phyloP scores from a whole-genome alignment of 1,140 invertebrate genomes.

The Neodiprion pinetum region DNA sequence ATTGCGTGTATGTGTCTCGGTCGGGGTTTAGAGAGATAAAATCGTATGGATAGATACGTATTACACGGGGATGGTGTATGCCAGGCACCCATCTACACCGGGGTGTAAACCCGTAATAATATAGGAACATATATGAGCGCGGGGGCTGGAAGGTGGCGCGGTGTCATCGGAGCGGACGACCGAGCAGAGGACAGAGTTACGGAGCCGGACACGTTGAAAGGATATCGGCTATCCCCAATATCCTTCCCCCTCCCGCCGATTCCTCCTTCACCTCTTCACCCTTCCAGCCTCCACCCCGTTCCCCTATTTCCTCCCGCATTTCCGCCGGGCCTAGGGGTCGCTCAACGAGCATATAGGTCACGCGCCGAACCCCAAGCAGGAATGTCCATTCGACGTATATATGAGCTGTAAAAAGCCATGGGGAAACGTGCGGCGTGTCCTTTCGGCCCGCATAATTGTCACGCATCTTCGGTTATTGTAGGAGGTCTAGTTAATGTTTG shows the following conservation, averaged over 20 bases:
- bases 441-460: too few species aligned
- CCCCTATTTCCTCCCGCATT: not conserved
- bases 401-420: too few species aligned
- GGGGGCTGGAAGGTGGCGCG: not conserved
- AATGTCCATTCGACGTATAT: not conserved
- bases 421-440: too few species aligned
- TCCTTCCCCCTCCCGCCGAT: not conserved
- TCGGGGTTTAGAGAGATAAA: not conserved
- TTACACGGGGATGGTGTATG: not conserved
- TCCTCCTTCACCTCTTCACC: not conserved
- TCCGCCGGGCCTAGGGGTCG: not conserved
- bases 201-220: conserved; percentile 6
- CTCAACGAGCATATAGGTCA: not conserved
- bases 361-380: not conserved
- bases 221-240: conserved; percentile 7
- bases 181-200: not conserved
- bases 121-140: not conserved
- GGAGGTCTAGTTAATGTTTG: too few species aligned
- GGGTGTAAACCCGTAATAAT: not conserved
- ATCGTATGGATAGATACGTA: not conserved
- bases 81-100: too few species aligned
- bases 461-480: too few species aligned
- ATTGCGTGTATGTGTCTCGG: too few species aligned
- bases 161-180: not conserved
- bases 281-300: not conserved